Evolutionary conservation across 1,140 invertebrate species (phyloP).

Genomic region (Aphaenogaster ashmeadi): DNA sequence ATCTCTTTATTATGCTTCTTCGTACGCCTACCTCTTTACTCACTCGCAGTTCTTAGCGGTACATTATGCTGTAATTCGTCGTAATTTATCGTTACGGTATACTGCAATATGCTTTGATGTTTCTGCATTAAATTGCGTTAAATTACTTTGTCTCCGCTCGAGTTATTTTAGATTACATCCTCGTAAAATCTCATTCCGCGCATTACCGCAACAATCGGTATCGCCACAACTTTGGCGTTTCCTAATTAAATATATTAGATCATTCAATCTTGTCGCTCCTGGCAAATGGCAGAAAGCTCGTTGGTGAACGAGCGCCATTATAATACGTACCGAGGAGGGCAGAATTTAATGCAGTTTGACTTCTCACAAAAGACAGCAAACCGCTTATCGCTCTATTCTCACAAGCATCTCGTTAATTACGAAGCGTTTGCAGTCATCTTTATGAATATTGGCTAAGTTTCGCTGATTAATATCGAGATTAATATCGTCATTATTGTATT

Average conservation of each 20-base stretch:
- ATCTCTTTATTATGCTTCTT: background rate
- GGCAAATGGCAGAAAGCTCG: background rate
- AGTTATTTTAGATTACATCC: constrained; percentile 30
- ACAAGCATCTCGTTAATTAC: constrained; percentile 31
- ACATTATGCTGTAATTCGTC: background rate
- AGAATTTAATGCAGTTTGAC: constrained; percentile 37
- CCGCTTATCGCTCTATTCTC: constrained; percentile 28
- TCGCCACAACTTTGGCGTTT: constrained; percentile 18
- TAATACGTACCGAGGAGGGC: background rate
- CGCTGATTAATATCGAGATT: background rate
- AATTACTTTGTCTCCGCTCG: constrained; percentile 13
- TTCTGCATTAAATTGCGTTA: constrained; percentile 23
- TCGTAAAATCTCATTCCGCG: constrained; percentile 4
- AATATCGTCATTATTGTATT: background rate
- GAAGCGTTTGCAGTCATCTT: constrained; percentile 13
- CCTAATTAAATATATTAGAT: constrained; percentile 47
- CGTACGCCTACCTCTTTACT: background rate
- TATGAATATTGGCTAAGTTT: constrained; percentile 31
- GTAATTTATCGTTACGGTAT: background rate
- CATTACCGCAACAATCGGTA: constrained; percentile 20
- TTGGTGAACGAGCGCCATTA: background rate
- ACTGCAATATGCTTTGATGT: constrained; percentile 32
- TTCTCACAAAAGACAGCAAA: constrained; percentile 29
- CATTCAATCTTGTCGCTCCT: constrained; percentile 1
- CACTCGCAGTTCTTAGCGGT: background rate